Conservation (phyloP, 2,888 invertebrate species). For the Mactromeris polynyma region DNA sequence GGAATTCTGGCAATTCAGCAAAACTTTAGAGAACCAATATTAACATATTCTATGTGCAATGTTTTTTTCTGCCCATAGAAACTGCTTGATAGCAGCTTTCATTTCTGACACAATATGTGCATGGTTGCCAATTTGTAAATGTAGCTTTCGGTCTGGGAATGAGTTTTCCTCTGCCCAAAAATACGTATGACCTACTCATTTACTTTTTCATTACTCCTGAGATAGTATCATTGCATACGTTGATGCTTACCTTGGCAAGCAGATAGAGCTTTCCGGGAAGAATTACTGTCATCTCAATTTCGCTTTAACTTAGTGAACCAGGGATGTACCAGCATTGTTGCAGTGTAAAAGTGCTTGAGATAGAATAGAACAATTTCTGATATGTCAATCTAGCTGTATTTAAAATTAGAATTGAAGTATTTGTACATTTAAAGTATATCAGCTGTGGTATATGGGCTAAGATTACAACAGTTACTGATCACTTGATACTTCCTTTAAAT, state of each 20-base stretch:
- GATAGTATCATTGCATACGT: background rate
- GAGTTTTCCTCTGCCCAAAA: slow-evolving; percentile 11
- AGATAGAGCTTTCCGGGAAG: slow-evolving; percentile 1
- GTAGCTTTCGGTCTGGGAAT: slow-evolving; percentile 19
- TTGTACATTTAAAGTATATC: too few relatives aligned
- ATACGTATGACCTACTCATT: slow-evolving; percentile 17
- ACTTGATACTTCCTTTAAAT: too few relatives aligned
- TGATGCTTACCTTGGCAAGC: slow-evolving; percentile 37
- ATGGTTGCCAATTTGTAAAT: slow-evolving; percentile 7
- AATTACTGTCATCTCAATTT: slow-evolving; percentile 37
- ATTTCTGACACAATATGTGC: slow-evolving; percentile 8
- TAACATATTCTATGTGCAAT: background rate
- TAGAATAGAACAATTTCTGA: background rate
- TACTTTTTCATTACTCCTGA: slow-evolving; percentile 34
- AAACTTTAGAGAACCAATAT: background rate
- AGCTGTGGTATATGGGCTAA: too few relatives aligned
- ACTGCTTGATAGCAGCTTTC: background rate
- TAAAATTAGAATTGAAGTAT: too few relatives aligned
- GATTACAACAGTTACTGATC: too few relatives aligned
- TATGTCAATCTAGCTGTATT: background rate
- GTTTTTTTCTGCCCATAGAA: background rate
- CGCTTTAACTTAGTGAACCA: background rate
- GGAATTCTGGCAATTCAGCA: background rate
- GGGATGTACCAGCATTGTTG: background rate
- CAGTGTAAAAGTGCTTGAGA: background rate